Evolutionary conservation across 2,888 invertebrate species (phyloP), one percentile per base, ranked within the genome.

Genomic region (Drosophila meridionalis): DNA sequence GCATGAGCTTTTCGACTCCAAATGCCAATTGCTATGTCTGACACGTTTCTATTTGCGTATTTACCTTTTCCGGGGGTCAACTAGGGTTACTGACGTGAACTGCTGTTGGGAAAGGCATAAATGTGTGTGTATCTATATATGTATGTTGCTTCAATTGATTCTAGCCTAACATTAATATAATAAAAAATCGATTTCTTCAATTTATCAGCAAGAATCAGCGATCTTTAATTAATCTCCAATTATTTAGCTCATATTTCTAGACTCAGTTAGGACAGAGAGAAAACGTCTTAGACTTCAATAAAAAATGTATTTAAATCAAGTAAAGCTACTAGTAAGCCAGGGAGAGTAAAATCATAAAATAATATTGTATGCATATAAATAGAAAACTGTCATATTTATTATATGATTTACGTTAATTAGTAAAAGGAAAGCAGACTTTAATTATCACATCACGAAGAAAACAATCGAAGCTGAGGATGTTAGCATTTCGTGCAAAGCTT

Each of bases 31-130:
- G 62, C 58, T 69, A 82, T 73, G 69, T 34, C 14, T 14, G 62
- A 47, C 84, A 87, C 87, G 84, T 78, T 53, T 58, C 32, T 38
- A 6, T 14, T 6, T 14, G 28, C 32, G 26, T 62, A 56, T 42
- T 50, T 45, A 69, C 12, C 6, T 48, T 60, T 71, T 63, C 48
- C 50, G 52, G 78, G 72, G 83, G 68, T 64, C 70, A 80, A 64
- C 80, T 68, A 50, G 70, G 78, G 71, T 85, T 78, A 82, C n/a
- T 69, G 12, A 57, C 62, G 64, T 57, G 47, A 53, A 36, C 32
- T 60, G 43, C 5, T 36, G 38, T 55, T 55, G 52, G 20, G 20
- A 34, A 52, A 52, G 52, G 34, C 52, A 52, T 50, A 5, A 4
- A 32, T 30, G 12, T 47, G 12, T 32, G 8, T 47, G 12, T 32